These are phyloP conservation scores for Epirrhoe tristata DNA, from an alignment of 2,888 invertebrate genomes.

Conservation along the genomic window DNA sequence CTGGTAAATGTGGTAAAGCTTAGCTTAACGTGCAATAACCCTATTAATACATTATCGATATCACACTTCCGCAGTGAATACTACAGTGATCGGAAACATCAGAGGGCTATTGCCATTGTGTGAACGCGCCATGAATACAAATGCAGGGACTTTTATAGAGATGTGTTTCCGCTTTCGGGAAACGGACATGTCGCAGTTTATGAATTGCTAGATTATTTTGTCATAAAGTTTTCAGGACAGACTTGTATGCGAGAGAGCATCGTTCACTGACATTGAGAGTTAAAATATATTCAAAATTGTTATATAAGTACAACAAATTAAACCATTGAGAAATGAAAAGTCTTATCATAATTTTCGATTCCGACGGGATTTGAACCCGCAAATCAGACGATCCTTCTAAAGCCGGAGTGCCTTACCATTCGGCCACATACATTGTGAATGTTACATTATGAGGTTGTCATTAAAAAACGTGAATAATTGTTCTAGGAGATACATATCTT, in stretches of 20 bases:
- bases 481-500: background rate
- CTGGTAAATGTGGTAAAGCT: background rate
- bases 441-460: too few relatives aligned
- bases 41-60: slow-evolving; percentile 16
- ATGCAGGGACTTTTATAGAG: background rate
- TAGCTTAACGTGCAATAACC: slow-evolving; percentile 3
- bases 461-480: too few relatives aligned
- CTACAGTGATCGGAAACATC: slow-evolving; percentile 11
- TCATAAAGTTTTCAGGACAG: background rate
- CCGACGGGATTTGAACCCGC: too few relatives aligned
- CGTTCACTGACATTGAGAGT: too few relatives aligned
- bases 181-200: background rate
- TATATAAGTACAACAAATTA: too few relatives aligned
- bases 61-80: slow-evolving; percentile 6
- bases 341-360: too few relatives aligned
- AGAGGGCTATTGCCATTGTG: slow-evolving; percentile 7
- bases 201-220: background rate
- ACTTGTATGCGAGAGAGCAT: too few relatives aligned
- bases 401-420: too few relatives aligned
- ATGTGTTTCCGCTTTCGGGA: background rate
- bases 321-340: too few relatives aligned
- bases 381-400: too few relatives aligned
- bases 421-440: too few relatives aligned
- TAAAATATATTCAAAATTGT: too few relatives aligned
- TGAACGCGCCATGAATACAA: slow-evolving; percentile 16